Evolutionary conservation across 2,113 vertebrate genomes (phyloP).

Genomic region (Dolichallabes microphthalmus): DNA sequence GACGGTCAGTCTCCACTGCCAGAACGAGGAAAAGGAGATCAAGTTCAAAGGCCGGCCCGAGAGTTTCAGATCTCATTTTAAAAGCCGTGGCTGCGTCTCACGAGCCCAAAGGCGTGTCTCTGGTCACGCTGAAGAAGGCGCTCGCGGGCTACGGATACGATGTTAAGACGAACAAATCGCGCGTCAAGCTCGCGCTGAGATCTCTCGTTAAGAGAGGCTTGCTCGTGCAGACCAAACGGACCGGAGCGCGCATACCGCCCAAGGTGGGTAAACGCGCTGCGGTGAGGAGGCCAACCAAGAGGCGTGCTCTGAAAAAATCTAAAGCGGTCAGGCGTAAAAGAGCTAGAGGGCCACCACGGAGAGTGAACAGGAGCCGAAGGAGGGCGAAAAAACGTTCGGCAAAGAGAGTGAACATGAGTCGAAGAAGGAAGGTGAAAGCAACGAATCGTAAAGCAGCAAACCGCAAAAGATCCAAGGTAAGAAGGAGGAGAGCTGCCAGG

Average conservation of each 20-base stretch:
- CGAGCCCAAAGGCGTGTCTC: conserved; percentile 66
- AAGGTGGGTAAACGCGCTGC: conserved; percentile 50
- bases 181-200: conserved; percentile 54
- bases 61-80: conserved; percentile 78
- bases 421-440: conserved; percentile 48
- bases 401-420: conserved; percentile 50
- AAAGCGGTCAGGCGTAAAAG: conserved; percentile 47
- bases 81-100: conserved; percentile 76
- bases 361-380: conserved; percentile 56
- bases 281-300: conserved; percentile 40
- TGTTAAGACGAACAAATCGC: conserved; percentile 73
- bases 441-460: conserved; percentile 48
- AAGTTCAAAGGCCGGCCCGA: conserved; percentile 61
- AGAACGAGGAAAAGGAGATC: conserved; percentile 70
- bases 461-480: conserved; percentile 35
- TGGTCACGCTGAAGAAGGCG: conserved; percentile 73
- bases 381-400: conserved; percentile 50
- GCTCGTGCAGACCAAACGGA: conserved; percentile 55
- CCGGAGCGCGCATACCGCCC: conserved; percentile 59
- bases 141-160: conserved; percentile 71
- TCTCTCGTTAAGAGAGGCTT: conserved; percentile 52
- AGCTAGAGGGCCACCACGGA: conserved; percentile 40
- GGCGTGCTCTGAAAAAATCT: conserved; percentile 39
- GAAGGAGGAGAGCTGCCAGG: conserved; percentile 42
- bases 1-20: conserved; percentile 61